A percentile compares a stretch with the other conserved stretches of the same genome.
Conservation (phyloP, 2,113 vertebrate genomes). For the Ptilonorhynchus violaceus region DNA sequence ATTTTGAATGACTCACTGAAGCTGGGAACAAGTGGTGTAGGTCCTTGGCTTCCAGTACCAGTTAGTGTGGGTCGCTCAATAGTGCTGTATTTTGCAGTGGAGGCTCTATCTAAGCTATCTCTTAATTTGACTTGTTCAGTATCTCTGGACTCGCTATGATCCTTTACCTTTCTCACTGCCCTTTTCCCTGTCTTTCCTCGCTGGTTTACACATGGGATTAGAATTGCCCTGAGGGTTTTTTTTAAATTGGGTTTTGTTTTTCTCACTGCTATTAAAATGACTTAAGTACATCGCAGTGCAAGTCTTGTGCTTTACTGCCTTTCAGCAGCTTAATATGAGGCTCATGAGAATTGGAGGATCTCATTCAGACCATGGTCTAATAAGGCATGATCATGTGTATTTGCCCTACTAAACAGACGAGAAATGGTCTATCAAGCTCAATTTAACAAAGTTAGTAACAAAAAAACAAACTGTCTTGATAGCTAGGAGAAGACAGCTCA, state of each 20-base stretch:
- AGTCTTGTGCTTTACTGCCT: background rate
- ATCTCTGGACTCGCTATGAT: background rate
- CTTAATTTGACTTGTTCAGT: background rate
- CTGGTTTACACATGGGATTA: background rate
- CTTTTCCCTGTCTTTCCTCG: background rate
- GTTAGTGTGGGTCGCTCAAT: background rate
- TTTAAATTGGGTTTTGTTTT: background rate
- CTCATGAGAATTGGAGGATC: background rate
- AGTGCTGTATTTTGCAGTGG: background rate
- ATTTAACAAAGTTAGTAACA: background rate
- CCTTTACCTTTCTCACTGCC: background rate
- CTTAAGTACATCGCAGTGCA: background rate
- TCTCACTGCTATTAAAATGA: background rate
- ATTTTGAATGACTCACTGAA: background rate
- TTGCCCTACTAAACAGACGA: background rate
- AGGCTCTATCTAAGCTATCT: fast-evolving
- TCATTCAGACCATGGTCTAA: background rate
- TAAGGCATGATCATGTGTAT: background rate
- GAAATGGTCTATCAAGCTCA: background rate
- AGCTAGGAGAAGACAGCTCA: background rate
- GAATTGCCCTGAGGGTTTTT: background rate
- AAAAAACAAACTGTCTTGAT: background rate
- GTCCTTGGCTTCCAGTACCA: background rate
- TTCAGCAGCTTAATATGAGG: background rate
- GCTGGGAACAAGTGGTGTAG: background rate